These are phyloP conservation scores for Sebastes paucispinis DNA, from an alignment of 2,797 vertebrate genomes.

Conservation along the genomic window DNA sequence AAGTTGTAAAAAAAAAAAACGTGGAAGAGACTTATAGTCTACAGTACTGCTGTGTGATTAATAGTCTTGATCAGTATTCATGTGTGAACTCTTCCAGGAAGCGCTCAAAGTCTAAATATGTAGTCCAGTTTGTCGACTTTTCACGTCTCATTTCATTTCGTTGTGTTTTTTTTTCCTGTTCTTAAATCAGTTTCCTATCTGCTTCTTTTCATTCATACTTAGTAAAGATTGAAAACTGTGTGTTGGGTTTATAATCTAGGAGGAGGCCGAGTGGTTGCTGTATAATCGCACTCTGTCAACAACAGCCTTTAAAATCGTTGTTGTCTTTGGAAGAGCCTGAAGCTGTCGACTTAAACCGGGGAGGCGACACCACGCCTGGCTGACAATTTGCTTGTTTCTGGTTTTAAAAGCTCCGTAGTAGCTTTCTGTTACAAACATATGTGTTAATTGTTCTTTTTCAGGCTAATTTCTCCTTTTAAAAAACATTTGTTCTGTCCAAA, in stretches of 20 bases:
- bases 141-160: not conserved
- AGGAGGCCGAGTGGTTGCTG: constrained; percentile 34
- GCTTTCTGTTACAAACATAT: too few relatives aligned
- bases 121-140: not conserved
- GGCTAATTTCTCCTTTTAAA: not conserved
- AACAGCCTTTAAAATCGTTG: constrained; percentile 50
- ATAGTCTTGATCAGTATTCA: not conserved
- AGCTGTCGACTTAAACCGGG: not conserved
- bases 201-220: constrained; percentile 9
- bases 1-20: not conserved
- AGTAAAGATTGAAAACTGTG: constrained; percentile 27
- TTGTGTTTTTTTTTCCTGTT: not conserved
- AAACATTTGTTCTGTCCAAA: not conserved
- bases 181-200: not conserved
- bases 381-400: constrained; percentile 32
- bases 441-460: not conserved
- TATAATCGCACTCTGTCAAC: constrained; percentile 50
- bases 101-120: not conserved
- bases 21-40: not conserved
- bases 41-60: not conserved
- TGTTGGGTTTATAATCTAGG: constrained; percentile 47
- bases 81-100: not conserved
- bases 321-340: constrained; percentile 46
- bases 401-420: not conserved
- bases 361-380: constrained; percentile 35